phyloP scores from a whole-genome alignment of 1,140 invertebrate genomes.

The Drosophila murphyi region DNA sequence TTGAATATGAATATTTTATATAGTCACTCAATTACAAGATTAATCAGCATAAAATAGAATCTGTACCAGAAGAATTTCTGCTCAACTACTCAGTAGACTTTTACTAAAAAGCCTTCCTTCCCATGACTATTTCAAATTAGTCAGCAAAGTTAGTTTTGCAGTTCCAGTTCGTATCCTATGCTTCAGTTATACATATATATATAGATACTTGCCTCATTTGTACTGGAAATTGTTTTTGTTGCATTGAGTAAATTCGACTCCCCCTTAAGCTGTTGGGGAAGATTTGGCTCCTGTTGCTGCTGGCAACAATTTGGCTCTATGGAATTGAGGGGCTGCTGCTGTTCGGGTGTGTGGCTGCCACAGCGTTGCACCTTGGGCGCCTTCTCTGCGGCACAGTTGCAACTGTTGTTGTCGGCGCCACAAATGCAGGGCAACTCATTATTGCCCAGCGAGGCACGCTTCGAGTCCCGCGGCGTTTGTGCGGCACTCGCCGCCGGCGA shows the following conservation, averaged over 20 bases:
- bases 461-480: slow-evolving; percentile 51
- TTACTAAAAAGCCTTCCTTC: too few relatives aligned
- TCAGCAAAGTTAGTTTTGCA: too few relatives aligned
- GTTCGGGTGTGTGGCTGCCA: slow-evolving; percentile 27
- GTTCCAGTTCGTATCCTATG: too few relatives aligned
- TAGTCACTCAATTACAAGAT: too few relatives aligned
- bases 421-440: slow-evolving; percentile 56
- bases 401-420: slow-evolving; percentile 22
- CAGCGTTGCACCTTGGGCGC: slow-evolving; percentile 60
- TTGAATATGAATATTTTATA: too few relatives aligned
- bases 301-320: slow-evolving; percentile 3
- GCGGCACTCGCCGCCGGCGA: slow-evolving; percentile 4
- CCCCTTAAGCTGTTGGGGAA: slow-evolving; percentile 1
- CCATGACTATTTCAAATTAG: too few relatives aligned
- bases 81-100: too few relatives aligned
- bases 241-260: slow-evolving; percentile 2
- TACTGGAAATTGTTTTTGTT: slow-evolving; percentile 10
- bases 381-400: slow-evolving; percentile 45
- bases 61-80: too few relatives aligned
- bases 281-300: background rate
- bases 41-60: too few relatives aligned
- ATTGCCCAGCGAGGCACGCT: slow-evolving; percentile 55
- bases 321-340: background rate
- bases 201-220: slow-evolving; percentile 39
- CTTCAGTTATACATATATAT: too few relatives aligned